phyloP scores from a whole-genome alignment of 1,140 invertebrate genomes.

The Magallana gigas region DNA sequence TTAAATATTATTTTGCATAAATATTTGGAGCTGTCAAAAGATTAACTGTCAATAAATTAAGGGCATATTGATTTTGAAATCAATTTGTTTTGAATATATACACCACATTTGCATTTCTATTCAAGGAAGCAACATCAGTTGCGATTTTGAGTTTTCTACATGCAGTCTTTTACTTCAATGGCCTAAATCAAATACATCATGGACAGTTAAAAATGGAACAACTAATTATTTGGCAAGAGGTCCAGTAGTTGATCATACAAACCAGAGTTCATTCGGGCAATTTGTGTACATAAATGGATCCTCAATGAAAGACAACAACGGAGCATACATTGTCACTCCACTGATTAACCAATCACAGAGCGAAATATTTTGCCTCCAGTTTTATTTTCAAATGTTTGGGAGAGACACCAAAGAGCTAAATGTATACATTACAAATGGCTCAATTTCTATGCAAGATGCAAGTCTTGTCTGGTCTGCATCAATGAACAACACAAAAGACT shows the following conservation, averaged over 20 bases:
- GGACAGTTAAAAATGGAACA: neutral
- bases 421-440: conserved; percentile 3
- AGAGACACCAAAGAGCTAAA: neutral
- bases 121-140: neutral
- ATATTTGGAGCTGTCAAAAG: no score
- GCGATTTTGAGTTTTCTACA: neutral
- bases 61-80: neutral
- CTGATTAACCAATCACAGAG: neutral
- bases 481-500: neutral
- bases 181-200: neutral
- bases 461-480: neutral
- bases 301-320: neutral
- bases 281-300: neutral
- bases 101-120: neutral
- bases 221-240: neutral
- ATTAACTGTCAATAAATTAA: no score
- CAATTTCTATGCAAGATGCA: neutral
- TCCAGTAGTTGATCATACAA: neutral
- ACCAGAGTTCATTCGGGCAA: neutral
- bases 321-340: neutral
- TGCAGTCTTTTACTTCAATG: neutral
- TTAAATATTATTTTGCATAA: no score
- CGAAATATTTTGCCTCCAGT: neutral
- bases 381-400: conserved; percentile 12
- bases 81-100: neutral